Conservation (phyloP, 2,888 invertebrate genomes). For the Philhelius pedissequus region DNA sequence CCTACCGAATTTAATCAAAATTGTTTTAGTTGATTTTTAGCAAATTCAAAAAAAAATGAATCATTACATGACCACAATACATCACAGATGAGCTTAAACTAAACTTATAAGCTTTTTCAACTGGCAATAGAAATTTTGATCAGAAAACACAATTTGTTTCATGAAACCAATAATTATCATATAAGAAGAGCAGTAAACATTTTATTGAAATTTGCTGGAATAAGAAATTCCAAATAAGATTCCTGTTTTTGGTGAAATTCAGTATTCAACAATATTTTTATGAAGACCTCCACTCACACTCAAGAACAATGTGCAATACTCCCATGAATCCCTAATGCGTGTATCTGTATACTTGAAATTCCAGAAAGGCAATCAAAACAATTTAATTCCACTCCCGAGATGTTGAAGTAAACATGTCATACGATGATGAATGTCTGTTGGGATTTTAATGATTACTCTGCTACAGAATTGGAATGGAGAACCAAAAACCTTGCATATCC, state of each 20-base stretch:
- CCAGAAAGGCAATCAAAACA: constrained; percentile 41
- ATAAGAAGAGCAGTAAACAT: no score
- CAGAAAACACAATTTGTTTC: no score
- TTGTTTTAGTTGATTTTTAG: no score
- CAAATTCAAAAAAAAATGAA: no score
- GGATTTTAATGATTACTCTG: constrained; percentile 41
- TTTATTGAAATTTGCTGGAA: no score
- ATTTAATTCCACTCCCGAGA: constrained; percentile 47
- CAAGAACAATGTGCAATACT: not conserved
- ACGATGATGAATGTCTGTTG: constrained; percentile 33
- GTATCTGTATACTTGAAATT: constrained; percentile 13
- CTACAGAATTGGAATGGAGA: not conserved
- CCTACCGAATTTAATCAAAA: no score
- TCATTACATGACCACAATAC: no score
- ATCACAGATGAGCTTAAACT: no score
- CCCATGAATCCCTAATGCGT: constrained; percentile 2
- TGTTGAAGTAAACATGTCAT: constrained; percentile 39
- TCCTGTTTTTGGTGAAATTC: not conserved
- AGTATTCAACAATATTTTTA: not conserved
- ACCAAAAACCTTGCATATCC: not conserved
- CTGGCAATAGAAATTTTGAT: no score
- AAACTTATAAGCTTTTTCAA: no score
- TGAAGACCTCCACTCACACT: not conserved
- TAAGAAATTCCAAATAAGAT: not conserved
- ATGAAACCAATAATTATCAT: no score